phyloP scores from a whole-genome alignment of 2,888 invertebrate genomes.

The Nemotelus nigrinus region DNA sequence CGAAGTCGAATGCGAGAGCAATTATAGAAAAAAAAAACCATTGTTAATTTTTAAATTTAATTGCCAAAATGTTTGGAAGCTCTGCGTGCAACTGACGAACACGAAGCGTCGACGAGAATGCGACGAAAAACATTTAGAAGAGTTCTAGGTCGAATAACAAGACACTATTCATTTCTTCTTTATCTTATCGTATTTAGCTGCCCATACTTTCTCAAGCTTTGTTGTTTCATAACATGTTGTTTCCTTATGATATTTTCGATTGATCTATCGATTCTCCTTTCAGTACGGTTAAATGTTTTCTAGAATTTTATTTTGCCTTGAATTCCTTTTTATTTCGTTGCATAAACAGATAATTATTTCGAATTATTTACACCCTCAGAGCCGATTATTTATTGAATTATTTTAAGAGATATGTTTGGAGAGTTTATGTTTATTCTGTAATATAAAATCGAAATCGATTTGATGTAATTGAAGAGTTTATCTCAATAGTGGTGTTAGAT shows the following conservation, averaged over 20 bases:
- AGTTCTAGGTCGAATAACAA: too few relatives aligned
- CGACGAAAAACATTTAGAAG: neutral
- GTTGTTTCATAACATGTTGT: neutral
- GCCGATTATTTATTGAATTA: conserved; percentile 31
- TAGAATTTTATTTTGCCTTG: neutral
- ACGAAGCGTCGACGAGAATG: neutral
- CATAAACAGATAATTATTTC: neutral
- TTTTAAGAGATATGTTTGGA: neutral
- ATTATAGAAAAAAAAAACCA: conserved; percentile 10
- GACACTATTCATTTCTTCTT: neutral
- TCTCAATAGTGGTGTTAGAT: conserved; percentile 7
- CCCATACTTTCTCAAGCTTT: neutral
- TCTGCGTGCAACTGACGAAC: neutral
- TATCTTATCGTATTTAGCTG: neutral
- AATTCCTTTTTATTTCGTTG: neutral
- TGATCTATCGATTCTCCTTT: neutral
- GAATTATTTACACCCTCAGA: conserved; percentile 5
- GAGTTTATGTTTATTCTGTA: neutral
- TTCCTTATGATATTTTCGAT: neutral
- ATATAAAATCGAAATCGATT: neutral
- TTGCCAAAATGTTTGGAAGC: neutral
- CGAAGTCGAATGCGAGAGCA: neutral
- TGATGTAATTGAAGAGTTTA: neutral
- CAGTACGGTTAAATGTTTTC: neutral
- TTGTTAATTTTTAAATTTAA: conserved; percentile 6